Conservation (phyloP, 1,140 invertebrate species). For the Melanaphis sacchari region DNA sequence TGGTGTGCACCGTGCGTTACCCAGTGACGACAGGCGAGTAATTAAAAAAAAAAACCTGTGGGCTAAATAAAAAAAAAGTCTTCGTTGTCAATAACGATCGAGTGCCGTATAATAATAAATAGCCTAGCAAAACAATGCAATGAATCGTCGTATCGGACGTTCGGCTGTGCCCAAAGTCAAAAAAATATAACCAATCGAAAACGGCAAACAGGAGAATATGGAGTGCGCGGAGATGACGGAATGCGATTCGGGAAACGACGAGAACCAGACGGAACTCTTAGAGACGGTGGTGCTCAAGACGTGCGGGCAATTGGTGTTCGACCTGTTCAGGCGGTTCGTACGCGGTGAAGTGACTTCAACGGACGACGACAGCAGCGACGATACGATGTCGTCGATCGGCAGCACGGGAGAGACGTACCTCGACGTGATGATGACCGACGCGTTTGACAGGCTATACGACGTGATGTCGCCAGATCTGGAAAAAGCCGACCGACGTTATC, state of each 20-base stretch:
- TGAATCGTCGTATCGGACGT: background rate
- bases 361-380: too few species aligned
- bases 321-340: background rate
- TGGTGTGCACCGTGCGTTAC: background rate
- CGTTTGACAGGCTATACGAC: background rate
- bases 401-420: background rate
- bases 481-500: background rate
- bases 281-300: background rate
- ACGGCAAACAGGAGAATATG: background rate
- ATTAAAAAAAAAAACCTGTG: background rate
- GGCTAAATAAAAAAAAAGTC: background rate
- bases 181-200: too few species aligned
- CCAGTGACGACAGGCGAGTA: background rate
- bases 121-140: background rate
- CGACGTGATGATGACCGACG: background rate
- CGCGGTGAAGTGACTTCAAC: too few species aligned
- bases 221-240: background rate
- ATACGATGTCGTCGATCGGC: background rate
- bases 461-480: background rate
- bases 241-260: background rate
- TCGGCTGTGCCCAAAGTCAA: too few species aligned
- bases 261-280: background rate
- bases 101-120: background rate
- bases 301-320: background rate
- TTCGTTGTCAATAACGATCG: background rate